Evolutionary conservation across 2,797 vertebrate genomes (phyloP).

Genomic region (Parambassis ranga): DNA sequence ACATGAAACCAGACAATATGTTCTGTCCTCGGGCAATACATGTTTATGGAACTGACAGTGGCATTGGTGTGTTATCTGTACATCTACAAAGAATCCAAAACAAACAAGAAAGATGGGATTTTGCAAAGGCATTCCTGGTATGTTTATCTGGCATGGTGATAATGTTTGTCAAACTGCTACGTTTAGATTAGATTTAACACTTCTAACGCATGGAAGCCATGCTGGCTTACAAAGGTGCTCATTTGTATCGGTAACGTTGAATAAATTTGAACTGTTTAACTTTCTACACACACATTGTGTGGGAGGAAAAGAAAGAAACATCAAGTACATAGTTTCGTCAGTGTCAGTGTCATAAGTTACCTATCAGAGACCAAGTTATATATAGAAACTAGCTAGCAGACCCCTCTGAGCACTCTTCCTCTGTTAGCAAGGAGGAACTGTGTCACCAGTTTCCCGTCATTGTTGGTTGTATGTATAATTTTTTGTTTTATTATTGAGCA

Average conservation of each 20-base stretch:
- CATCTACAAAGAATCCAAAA: neutral
- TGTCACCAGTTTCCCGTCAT: conserved; percentile 66
- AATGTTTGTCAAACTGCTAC: neutral
- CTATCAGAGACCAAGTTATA: conserved; percentile 33
- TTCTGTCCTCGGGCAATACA: neutral
- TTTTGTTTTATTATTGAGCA: neutral
- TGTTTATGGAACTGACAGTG: neutral
- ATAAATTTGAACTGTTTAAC: neutral
- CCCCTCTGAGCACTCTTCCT: conserved; percentile 41
- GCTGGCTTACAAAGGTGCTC: neutral
- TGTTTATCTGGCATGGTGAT: neutral
- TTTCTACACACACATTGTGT: neutral
- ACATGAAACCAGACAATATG: neutral
- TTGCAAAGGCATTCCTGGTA: neutral
- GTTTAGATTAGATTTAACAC: neutral
- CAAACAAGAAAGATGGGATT: neutral
- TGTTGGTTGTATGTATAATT: conserved; percentile 20
- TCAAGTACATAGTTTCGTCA: conserved; percentile 25
- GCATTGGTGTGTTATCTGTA: neutral
- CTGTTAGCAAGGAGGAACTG: conserved; percentile 66
- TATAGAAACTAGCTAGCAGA: conserved; percentile 28
- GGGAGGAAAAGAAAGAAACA: conserved; percentile 5
- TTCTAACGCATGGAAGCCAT: neutral
- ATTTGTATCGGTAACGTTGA: neutral
- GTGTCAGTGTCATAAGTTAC: neutral